Percentiles rank a stretch among this genome's conserved stretches.
Conservation (phyloP, 2,888 invertebrate genomes). For the Tiphia femorata region DNA sequence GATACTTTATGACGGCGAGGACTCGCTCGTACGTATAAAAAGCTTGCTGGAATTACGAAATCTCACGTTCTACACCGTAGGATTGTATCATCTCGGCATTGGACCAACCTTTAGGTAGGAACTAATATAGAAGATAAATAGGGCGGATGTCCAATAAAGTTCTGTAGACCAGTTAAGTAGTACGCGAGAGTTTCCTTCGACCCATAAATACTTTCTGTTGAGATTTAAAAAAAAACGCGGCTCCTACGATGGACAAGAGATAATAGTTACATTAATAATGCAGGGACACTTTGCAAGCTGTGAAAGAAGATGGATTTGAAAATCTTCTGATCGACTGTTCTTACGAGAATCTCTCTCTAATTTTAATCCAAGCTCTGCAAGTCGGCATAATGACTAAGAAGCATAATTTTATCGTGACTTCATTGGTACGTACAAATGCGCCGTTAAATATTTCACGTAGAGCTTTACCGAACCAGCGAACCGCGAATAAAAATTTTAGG, state of each 20-base stretch:
- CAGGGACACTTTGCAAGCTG: constrained; percentile 76
- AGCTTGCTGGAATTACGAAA: constrained; percentile 79
- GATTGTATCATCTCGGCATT: constrained; percentile 75
- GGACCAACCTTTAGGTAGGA: constrained; percentile 76
- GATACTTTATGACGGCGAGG: constrained; percentile 85
- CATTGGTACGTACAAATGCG: constrained; percentile 69
- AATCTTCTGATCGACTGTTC: constrained; percentile 82
- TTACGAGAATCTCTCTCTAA: constrained; percentile 72
- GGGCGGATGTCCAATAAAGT: background rate
- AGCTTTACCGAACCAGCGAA: too few relatives aligned
- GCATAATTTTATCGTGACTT: constrained; percentile 83
- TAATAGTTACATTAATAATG: background rate
- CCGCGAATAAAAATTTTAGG: too few relatives aligned
- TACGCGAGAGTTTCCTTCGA: constrained; percentile 8
- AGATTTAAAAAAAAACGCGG: background rate
- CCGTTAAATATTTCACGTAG: constrained; percentile 5
- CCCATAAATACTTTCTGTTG: constrained; percentile 5
- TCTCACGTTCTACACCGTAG: constrained; percentile 73
- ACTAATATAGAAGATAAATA: constrained; percentile 8
- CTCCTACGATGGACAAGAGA: background rate
- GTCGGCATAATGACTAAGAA: constrained; percentile 86
- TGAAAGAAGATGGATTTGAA: constrained; percentile 77
- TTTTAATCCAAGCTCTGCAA: constrained; percentile 83
- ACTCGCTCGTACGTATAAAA: constrained; percentile 79
- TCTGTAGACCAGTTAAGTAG: background rate